phyloP scores from a whole-genome alignment of 2,797 vertebrate species.

The Percopsis omiscomaycus region DNA sequence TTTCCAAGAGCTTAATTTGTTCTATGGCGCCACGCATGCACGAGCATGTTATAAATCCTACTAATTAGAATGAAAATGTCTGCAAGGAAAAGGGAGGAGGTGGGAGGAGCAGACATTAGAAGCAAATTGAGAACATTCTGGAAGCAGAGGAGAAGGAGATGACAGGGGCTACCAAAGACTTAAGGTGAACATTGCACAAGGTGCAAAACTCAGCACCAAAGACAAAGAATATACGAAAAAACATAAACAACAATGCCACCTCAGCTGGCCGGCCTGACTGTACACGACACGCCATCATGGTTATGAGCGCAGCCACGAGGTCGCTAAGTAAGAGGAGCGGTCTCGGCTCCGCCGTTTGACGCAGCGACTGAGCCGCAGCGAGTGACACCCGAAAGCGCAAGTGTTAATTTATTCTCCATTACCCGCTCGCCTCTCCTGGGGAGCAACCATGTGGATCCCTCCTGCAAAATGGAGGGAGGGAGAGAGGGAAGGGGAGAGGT shows the following conservation, averaged over 20 bases:
- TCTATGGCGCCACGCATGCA: conserved; percentile 37
- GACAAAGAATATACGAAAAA: neutral
- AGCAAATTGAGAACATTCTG: neutral
- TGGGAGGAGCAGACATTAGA: neutral
- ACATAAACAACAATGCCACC: neutral
- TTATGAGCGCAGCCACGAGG: neutral
- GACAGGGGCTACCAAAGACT: neutral
- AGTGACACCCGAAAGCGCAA: neutral
- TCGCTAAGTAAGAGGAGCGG: neutral
- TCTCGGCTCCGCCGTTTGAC: neutral
- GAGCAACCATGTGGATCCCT: too few species aligned
- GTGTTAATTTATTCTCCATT: too few species aligned
- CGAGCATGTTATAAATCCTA: conserved; percentile 55
- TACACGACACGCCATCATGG: neutral
- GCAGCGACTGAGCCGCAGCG: neutral
- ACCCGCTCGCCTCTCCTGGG: too few species aligned
- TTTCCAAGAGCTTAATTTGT: conserved; percentile 57
- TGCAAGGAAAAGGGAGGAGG: neutral
- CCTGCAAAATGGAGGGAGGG: too few species aligned
- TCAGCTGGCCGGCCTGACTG: too few species aligned
- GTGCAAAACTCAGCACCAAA: neutral
- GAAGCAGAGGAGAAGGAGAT: neutral
- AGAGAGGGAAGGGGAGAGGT: neutral
- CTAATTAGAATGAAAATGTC: conserved; percentile 30
- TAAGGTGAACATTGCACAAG: too few species aligned